Evolutionary conservation across 2,113 vertebrate genomes (phyloP).

Genomic region (Lamprotornis superbus): DNA sequence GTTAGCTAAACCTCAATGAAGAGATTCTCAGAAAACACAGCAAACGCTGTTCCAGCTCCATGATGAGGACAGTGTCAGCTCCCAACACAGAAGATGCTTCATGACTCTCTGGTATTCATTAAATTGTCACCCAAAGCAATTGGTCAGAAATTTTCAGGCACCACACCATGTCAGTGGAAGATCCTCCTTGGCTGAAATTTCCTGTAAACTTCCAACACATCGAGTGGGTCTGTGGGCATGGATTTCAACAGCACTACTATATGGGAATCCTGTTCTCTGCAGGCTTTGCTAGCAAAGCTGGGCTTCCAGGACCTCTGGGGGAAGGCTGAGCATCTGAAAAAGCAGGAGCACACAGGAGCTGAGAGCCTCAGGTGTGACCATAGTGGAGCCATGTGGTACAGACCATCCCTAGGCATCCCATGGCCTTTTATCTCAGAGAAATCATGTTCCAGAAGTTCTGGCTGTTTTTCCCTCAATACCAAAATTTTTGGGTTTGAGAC

Average conservation of each 20-base stretch:
- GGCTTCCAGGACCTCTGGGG: neutral
- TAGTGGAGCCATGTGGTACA: fast-evolving
- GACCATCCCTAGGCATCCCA: neutral
- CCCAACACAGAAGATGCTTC: neutral
- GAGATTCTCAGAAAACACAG: neutral
- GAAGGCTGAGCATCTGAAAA: neutral
- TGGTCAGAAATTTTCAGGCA: neutral
- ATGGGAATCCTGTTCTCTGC: neutral
- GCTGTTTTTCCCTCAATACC: neutral
- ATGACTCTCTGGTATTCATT: neutral
- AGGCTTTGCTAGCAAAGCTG: neutral
- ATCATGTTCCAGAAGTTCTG: neutral
- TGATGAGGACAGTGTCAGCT: neutral
- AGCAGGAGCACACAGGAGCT: neutral
- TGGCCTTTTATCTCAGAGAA: neutral
- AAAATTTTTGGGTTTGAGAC: neutral
- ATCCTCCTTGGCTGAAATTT: neutral
- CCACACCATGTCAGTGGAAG: neutral
- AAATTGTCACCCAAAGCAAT: neutral
- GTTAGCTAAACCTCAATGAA: neutral
- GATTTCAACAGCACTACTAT: neutral
- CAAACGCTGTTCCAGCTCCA: neutral
- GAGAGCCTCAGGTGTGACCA: neutral
- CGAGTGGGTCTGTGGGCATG: fast-evolving
- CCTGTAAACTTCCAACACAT: neutral